phyloP scores from a whole-genome alignment of 2,888 invertebrate species.

The Taphrorychus bicolor region DNA sequence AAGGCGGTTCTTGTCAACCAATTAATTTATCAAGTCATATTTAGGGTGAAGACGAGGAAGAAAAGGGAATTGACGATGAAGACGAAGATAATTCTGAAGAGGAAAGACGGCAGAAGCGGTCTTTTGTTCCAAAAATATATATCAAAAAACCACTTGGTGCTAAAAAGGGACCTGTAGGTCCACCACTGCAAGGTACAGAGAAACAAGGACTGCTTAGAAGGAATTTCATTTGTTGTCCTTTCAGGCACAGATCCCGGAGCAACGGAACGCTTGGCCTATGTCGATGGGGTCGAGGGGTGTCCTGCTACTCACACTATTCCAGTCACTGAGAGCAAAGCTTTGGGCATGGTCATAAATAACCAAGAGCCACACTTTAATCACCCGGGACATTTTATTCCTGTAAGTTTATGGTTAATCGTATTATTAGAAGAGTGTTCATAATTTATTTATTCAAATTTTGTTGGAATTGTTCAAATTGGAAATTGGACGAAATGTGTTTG shows the following conservation, averaged over 20 bases:
- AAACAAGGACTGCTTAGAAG: background rate
- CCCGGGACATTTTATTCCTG: background rate
- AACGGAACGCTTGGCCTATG: background rate
- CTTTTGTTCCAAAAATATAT: conserved; percentile 48
- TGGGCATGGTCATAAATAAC: background rate
- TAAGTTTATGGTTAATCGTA: too few relatives aligned
- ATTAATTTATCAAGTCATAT: too few relatives aligned
- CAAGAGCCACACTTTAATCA: background rate
- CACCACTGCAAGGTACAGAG: background rate
- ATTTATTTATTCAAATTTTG: too few relatives aligned
- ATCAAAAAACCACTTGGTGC: conserved; percentile 45
- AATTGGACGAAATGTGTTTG: too few relatives aligned
- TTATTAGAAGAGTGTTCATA: too few relatives aligned
- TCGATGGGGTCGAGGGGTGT: background rate
- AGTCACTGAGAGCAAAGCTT: background rate
- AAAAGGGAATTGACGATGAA: conserved; percentile 41
- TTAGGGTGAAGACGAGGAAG: conserved; percentile 45
- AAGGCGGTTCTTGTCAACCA: background rate
- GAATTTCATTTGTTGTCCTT: background rate
- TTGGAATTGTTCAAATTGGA: too few relatives aligned
- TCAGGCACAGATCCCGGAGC: background rate
- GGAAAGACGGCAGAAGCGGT: conserved; percentile 41
- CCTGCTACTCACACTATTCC: background rate
- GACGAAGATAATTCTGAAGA: conserved; percentile 45
- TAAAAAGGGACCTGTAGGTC: background rate